A percentile compares a stretch with the other conserved stretches of the same genome.
Conservation (phyloP, 1,140 invertebrate genomes). For the Aphelinus atriplicis region DNA sequence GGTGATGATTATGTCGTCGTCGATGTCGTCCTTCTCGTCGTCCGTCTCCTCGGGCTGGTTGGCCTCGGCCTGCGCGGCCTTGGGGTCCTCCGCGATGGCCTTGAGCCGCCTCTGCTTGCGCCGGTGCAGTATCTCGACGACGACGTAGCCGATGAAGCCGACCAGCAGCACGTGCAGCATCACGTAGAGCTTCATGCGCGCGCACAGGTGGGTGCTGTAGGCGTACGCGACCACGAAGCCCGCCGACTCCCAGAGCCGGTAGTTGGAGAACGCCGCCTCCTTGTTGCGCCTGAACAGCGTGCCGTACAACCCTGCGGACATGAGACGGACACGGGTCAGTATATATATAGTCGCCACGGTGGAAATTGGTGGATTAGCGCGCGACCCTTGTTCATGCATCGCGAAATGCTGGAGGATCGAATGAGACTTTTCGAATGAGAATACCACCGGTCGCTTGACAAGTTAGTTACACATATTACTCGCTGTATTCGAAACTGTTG, state of each 20-base stretch:
- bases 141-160: slow-evolving; percentile 82
- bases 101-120: slow-evolving; percentile 78
- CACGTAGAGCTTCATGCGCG: slow-evolving; percentile 90
- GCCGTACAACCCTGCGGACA: slow-evolving; percentile 84
- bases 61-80: slow-evolving; percentile 70
- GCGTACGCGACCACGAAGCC: slow-evolving; percentile 93
- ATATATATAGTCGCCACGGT: no score
- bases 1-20: slow-evolving; percentile 86
- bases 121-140: slow-evolving; percentile 85
- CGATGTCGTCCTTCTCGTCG: slow-evolving; percentile 84
- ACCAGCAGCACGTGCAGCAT: slow-evolving; percentile 81
- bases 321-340: not conserved
- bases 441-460: no score
- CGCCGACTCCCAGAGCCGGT: slow-evolving; percentile 91
- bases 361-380: no score
- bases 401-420: no score
- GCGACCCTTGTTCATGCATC: no score
- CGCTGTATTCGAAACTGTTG: no score
- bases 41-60: slow-evolving; percentile 76
- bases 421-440: no score
- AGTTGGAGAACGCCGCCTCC: slow-evolving; percentile 96
- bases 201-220: slow-evolving; percentile 87
- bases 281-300: slow-evolving; percentile 91
- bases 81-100: slow-evolving; percentile 72
- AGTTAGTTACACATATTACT: no score